A percentile compares a stretch with the other conserved stretches of the same genome.
Evolutionary conservation across 2,888 invertebrate genomes (phyloP).

Genomic region (Synanthedon formicaeformis): DNA sequence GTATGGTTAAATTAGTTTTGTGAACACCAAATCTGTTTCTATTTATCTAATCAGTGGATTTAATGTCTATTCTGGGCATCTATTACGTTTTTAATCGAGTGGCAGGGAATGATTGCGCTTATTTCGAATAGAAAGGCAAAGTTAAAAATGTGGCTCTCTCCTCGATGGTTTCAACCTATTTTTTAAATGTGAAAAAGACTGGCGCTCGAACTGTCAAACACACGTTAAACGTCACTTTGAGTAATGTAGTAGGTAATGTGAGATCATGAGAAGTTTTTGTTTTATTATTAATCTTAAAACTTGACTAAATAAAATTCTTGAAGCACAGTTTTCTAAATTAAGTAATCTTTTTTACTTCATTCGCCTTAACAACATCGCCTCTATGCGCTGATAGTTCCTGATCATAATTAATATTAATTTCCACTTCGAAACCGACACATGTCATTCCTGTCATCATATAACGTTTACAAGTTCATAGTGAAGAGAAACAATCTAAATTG

Average conservation of each 20-base stretch:
- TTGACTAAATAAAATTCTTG: too few relatives aligned
- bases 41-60: slow-evolving; percentile 13
- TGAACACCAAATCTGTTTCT: slow-evolving; percentile 14
- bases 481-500: slow-evolving; percentile 5
- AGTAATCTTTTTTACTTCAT: too few relatives aligned
- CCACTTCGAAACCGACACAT: slow-evolving; percentile 41
- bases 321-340: too few relatives aligned
- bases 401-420: slow-evolving; percentile 51
- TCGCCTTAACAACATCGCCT: slow-evolving; percentile 7
- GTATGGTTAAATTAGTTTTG: slow-evolving; percentile 36
- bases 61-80: slow-evolving; percentile 2
- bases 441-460: slow-evolving; percentile 38
- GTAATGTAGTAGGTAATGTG: not conserved
- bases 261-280: too few relatives aligned
- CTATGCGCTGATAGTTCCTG: slow-evolving; percentile 16
- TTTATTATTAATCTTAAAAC: too few relatives aligned
- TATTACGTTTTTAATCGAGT: not conserved
- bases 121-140: too few relatives aligned
- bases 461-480: not conserved
- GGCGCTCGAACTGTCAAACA: too few relatives aligned
- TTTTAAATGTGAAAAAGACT: too few relatives aligned
- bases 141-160: too few relatives aligned
- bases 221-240: too few relatives aligned
- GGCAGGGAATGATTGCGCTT: not conserved
- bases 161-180: too few relatives aligned